Percentiles rank a stretch among this genome's conserved stretches.
Evolutionary conservation across 2,797 vertebrate genomes (phyloP).

Genomic region (Falco cherrug): DNA sequence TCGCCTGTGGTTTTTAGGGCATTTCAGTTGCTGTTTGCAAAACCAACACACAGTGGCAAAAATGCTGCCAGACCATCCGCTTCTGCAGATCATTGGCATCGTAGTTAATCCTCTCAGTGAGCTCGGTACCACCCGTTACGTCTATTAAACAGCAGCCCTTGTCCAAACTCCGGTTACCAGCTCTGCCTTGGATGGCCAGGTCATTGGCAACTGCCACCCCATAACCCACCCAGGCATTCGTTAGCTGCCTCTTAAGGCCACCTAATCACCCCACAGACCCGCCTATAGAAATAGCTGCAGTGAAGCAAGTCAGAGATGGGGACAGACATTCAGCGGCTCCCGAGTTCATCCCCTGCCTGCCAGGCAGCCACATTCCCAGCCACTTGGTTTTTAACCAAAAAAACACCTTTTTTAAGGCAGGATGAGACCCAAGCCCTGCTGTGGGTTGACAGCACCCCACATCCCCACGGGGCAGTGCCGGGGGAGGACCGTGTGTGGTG

Average conservation of each 20-base stretch:
- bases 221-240: neutral
- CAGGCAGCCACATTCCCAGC: neutral
- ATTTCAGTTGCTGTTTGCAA: neutral
- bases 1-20: neutral
- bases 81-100: neutral
- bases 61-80: accelerated
- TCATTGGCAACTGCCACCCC: neutral
- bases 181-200: neutral
- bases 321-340: neutral
- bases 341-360: neutral
- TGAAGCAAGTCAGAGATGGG: neutral
- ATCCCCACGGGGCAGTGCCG: accelerated
- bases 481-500: accelerated
- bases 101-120: neutral
- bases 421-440: neutral
- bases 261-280: neutral
- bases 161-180: neutral
- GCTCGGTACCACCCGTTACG: accelerated
- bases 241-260: neutral
- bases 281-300: neutral
- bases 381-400: neutral
- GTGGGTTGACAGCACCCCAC: neutral
- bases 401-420: neutral
- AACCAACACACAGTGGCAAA: neutral
- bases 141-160: neutral